Conservation (phyloP, 2,888 invertebrate species). For the Himalopsyche kuldschensis region DNA sequence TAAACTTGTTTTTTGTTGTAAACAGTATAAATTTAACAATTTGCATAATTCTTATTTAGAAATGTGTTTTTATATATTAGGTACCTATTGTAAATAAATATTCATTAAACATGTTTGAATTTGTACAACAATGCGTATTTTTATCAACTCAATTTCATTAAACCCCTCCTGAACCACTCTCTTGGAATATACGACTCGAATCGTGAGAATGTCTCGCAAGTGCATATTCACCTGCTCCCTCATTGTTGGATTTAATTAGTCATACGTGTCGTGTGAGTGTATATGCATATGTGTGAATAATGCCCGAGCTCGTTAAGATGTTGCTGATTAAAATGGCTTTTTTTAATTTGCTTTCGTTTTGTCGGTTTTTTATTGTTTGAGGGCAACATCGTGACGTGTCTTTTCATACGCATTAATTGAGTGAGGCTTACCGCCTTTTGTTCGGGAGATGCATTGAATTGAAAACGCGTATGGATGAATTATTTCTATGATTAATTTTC, state of each 20-base stretch:
- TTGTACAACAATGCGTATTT: neutral
- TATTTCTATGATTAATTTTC: neutral
- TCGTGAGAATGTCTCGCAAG: neutral
- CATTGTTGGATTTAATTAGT: conserved; percentile 5
- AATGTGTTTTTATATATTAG: neutral
- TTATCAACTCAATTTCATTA: neutral
- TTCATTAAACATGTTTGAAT: neutral
- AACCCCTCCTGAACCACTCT: neutral
- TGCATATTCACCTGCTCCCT: neutral
- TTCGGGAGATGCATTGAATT: neutral
- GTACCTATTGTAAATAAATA: neutral
- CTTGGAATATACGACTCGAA: neutral
- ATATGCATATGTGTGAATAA: conserved; percentile 15
- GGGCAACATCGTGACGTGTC: neutral
- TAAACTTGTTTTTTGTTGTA: neutral
- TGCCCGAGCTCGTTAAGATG: conserved; percentile 23
- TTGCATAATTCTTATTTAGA: neutral
- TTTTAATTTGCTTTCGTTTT: conserved; percentile 9
- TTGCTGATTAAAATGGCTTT: conserved; percentile 10
- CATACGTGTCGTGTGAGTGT: neutral
- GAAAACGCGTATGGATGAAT: neutral
- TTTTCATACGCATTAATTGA: neutral
- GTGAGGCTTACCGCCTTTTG: neutral
- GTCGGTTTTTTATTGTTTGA: neutral
- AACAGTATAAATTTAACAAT: neutral